Evolutionary conservation across 2,113 vertebrate species (phyloP).

Genomic region (Bufo gargarizans): DNA sequence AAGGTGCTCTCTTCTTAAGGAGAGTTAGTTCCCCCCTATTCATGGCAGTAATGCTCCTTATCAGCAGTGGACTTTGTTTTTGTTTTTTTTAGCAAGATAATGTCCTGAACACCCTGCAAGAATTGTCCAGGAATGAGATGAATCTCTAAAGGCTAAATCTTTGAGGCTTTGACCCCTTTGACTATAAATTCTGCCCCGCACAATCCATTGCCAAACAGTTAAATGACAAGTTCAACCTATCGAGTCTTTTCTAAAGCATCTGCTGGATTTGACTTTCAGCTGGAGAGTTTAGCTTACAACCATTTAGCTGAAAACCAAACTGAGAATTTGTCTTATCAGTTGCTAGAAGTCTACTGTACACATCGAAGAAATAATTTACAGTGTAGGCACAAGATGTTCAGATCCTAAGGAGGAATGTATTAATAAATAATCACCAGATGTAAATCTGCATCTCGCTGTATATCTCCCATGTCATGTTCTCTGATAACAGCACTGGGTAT

Average conservation of each 20-base stretch:
- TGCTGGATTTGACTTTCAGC: not conserved
- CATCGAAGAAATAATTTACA: slow-evolving; percentile 48
- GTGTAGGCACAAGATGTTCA: slow-evolving; percentile 47
- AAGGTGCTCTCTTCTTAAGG: too few species aligned
- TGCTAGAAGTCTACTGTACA: slow-evolving; percentile 20
- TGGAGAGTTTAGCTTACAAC: slow-evolving; percentile 19
- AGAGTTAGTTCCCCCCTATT: too few species aligned
- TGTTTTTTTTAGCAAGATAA: too few species aligned
- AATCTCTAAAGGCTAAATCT: too few species aligned
- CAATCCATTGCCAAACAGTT: not conserved
- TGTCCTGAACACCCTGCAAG: too few species aligned
- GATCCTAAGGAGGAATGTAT: slow-evolving; percentile 48
- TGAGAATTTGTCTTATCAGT: slow-evolving; percentile 25
- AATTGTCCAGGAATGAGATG: too few species aligned
- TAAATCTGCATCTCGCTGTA: slow-evolving; percentile 34
- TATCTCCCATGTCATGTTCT: slow-evolving; percentile 20
- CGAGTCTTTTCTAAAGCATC: not conserved
- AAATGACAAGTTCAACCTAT: too few species aligned
- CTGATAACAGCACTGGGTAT: slow-evolving; percentile 38
- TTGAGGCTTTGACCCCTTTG: too few species aligned
- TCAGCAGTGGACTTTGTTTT: too few species aligned
- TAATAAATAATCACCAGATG: slow-evolving; percentile 49
- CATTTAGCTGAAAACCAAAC: slow-evolving; percentile 16
- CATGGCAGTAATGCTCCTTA: too few species aligned
- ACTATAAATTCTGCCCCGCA: not conserved